Conservation (phyloP, 2,113 vertebrate genomes). For the Platysternon megacephalum region DNA sequence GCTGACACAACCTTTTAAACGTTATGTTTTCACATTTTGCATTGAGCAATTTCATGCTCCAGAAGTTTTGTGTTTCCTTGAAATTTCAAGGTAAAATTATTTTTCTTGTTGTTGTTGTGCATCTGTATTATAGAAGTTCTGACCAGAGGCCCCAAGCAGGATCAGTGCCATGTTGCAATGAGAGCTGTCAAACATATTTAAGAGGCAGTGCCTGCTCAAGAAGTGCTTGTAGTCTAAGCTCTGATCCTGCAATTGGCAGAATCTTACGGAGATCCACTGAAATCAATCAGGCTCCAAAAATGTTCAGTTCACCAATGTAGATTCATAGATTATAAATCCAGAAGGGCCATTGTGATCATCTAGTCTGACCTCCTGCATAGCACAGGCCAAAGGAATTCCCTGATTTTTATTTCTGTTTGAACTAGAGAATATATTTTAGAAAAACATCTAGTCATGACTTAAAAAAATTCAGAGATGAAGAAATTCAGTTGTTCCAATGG, state of each 20-base stretch:
- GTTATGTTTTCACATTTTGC: neutral
- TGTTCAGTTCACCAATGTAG: neutral
- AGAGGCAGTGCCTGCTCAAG: neutral
- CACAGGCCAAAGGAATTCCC: neutral
- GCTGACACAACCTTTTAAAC: neutral
- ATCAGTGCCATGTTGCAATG: neutral
- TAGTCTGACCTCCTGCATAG: neutral
- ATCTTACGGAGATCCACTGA: neutral
- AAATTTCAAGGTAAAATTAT: neutral
- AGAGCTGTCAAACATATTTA: neutral
- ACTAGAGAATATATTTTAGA: neutral
- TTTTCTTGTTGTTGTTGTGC: neutral
- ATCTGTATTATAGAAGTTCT: neutral
- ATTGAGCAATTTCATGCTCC: neutral
- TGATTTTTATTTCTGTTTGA: neutral
- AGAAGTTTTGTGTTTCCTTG: neutral
- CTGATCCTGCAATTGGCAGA: neutral
- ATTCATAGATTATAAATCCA: neutral
- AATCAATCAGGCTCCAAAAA: neutral
- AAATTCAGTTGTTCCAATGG: neutral
- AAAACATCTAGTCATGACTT: neutral
- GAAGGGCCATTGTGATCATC: neutral
- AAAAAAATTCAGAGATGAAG: neutral
- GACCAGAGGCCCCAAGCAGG: accelerated
- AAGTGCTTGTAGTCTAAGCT: neutral